A percentile compares a stretch with the other conserved stretches of the same genome.
phyloP scores from a whole-genome alignment of 2,113 vertebrate species.

The Bubo bubo region DNA sequence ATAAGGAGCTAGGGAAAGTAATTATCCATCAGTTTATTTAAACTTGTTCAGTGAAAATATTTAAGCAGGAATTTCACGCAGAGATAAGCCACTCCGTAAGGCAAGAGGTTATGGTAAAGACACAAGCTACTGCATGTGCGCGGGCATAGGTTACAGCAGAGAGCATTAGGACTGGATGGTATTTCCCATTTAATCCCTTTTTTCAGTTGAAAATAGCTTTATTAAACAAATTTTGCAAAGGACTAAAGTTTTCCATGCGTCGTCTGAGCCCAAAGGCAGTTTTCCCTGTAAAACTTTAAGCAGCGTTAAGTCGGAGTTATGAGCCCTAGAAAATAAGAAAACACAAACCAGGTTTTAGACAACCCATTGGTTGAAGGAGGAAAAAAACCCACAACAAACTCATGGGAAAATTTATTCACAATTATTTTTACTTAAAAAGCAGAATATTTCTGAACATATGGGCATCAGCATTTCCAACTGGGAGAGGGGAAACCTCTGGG shows the following conservation, averaged over 20 bases:
- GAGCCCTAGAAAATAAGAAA: background rate
- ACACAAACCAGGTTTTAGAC: background rate
- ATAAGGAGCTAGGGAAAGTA: background rate
- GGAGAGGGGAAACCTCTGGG: background rate
- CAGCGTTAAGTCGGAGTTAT: fast-evolving
- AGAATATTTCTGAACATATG: background rate
- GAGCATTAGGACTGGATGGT: background rate
- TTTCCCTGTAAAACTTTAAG: conserved; percentile 28
- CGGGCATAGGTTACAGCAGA: background rate
- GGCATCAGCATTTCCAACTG: conserved; percentile 4
- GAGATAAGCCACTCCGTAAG: conserved; percentile 23
- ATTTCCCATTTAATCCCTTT: conserved; percentile 12
- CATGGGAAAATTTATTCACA: background rate
- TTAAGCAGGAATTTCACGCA: conserved; percentile 35
- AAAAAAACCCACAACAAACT: background rate
- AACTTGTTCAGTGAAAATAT: conserved; percentile 59
- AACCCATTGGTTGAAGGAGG: background rate
- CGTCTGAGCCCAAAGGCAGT: background rate
- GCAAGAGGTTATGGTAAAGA: background rate
- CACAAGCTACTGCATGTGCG: background rate
- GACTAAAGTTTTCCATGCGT: background rate
- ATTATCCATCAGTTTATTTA: conserved; percentile 56
- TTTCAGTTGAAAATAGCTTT: background rate
- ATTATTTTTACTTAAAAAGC: conserved; percentile 2
- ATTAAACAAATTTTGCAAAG: conserved; percentile 6